Conservation (phyloP, 37 sponge, comb jelly and placozoan genomes). For the Beroe ovata region DNA sequence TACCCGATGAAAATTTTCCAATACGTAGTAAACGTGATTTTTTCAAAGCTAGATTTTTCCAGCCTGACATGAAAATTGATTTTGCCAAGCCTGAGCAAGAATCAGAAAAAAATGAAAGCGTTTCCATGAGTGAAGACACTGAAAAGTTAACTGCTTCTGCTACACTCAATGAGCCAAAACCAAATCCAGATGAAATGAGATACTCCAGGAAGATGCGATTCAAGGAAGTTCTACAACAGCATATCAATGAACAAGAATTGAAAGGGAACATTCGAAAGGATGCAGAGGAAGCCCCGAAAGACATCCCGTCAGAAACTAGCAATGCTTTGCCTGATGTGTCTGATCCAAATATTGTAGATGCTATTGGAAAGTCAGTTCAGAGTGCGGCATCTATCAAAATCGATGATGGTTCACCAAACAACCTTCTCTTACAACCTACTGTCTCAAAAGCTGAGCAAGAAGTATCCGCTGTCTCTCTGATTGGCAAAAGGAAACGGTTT, state of each 20-base stretch:
- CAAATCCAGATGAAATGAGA: constrained; percentile 31
- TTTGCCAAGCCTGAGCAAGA: constrained; percentile 58
- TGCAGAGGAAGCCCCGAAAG: neutral
- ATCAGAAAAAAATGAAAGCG: neutral
- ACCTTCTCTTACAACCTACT: neutral
- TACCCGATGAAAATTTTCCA: constrained; percentile 32
- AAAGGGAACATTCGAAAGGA: constrained; percentile 11
- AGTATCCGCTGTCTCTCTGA: constrained; percentile 2
- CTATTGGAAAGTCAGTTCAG: neutral
- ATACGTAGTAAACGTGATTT: constrained; percentile 53
- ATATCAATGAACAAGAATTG: constrained; percentile 30
- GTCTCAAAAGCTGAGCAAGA: neutral
- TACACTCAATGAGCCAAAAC: neutral
- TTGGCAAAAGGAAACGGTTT: constrained; percentile 36
- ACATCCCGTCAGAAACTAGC: neutral
- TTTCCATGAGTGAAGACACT: neutral
- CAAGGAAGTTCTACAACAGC: constrained; percentile 46
- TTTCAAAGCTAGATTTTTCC: constrained; percentile 61
- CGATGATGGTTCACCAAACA: neutral
- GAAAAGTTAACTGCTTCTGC: neutral
- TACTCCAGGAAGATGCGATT: constrained; percentile 36
- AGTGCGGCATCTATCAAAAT: neutral
- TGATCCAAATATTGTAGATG: no score
- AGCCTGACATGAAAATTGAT: constrained; percentile 65
- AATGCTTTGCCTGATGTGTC: neutral